These are phyloP conservation scores for Callionymus lyra DNA, from an alignment of 2,113 vertebrate species.

Conservation along the genomic window DNA sequence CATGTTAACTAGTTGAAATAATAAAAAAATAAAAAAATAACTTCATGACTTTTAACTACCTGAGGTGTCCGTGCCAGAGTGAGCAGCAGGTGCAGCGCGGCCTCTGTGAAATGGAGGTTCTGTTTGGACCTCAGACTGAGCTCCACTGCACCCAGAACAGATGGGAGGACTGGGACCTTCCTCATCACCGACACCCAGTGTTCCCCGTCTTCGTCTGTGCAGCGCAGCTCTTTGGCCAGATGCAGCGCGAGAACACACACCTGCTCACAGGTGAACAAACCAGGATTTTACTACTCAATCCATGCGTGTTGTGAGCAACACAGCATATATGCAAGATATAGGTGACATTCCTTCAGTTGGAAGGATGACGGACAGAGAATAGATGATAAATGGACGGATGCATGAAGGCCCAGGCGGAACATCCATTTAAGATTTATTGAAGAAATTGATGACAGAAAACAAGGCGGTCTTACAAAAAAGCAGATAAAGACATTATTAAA, in stretches of 20 bases:
- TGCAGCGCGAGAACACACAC: slow-evolving; percentile 91
- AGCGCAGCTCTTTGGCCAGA: slow-evolving; percentile 90
- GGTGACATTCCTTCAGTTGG: too few species aligned
- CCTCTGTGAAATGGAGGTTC: slow-evolving; percentile 93
- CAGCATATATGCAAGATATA: too few species aligned
- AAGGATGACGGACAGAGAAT: too few species aligned
- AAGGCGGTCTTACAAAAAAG: too few species aligned
- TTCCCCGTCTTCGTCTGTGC: slow-evolving; percentile 83
- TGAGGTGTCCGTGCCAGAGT: slow-evolving; percentile 87
- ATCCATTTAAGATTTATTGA: too few species aligned
- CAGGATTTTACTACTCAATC: not conserved
- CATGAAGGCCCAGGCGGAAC: not conserved
- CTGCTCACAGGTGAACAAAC: slow-evolving; percentile 40
- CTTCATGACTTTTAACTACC: too few species aligned
- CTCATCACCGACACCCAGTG: slow-evolving; percentile 84
- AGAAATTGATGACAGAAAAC: too few species aligned
- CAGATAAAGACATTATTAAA: too few species aligned
- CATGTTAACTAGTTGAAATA: too few species aligned
- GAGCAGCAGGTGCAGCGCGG: slow-evolving; percentile 85
- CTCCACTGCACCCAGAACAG: slow-evolving; percentile 81
- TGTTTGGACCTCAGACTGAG: slow-evolving; percentile 86
- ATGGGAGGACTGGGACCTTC: slow-evolving; percentile 81
- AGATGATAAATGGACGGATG: not conserved
- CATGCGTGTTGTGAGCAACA: too few species aligned
- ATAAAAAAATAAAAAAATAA: too few species aligned